Evolutionary conservation across 2,888 invertebrate genomes (phyloP).

Genomic region (Barypeithes pellucidus): DNA sequence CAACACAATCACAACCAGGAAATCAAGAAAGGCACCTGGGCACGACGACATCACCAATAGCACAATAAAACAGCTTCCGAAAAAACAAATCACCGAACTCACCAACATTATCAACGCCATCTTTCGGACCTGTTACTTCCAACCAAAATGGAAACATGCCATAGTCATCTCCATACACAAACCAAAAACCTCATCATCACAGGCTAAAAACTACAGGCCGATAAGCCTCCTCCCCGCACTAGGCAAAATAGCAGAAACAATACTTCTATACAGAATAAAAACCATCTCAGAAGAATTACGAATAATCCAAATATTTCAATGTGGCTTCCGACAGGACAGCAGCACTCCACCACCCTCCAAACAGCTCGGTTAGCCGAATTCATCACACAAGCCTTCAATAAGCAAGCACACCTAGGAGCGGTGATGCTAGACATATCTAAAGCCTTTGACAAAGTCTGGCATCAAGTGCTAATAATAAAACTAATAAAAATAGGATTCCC

Average conservation of each 20-base stretch:
- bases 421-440: no score
- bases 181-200: conserved; percentile 31
- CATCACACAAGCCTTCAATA: conserved; percentile 9
- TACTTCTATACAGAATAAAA: background rate
- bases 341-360: conserved; percentile 61
- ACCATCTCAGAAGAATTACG: conserved; percentile 10
- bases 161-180: conserved; percentile 42
- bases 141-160: conserved; percentile 44
- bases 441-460: no score
- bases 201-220: conserved; percentile 50
- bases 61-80: conserved; percentile 15
- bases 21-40: no score
- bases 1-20: background rate
- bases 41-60: conserved; percentile 30
- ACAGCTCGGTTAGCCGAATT: conserved; percentile 57
- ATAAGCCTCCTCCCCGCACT: conserved; percentile 49
- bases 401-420: background rate
- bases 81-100: conserved; percentile 22
- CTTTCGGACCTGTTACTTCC: conserved; percentile 37
- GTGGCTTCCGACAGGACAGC: conserved; percentile 61
- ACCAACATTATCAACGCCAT: conserved; percentile 40
- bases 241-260: conserved; percentile 30
- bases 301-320: conserved; percentile 58
- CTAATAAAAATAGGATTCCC: no score
- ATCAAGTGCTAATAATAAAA: background rate